A percentile compares a stretch with the other conserved stretches of the same genome.
Conservation (phyloP, 2,113 vertebrate species). For the Pongo abelii region DNA sequence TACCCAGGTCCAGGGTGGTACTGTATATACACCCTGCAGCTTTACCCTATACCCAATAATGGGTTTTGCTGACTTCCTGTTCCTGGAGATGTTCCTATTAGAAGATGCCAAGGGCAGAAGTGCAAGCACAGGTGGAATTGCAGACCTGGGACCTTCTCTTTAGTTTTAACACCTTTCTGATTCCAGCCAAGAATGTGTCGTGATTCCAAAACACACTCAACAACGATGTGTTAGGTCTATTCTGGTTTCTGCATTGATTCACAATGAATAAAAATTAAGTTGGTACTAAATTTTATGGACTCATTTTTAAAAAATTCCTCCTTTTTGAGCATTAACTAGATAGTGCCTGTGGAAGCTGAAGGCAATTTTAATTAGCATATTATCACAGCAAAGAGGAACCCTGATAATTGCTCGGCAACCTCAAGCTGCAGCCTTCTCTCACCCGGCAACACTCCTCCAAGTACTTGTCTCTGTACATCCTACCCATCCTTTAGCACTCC, state of each 20-base stretch:
- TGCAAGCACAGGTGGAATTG: background rate
- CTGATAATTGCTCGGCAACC: background rate
- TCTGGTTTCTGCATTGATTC: constrained; percentile 51
- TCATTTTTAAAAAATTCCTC: background rate
- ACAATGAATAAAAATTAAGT: constrained; percentile 63
- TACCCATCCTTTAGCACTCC: background rate
- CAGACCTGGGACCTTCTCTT: constrained; percentile 60
- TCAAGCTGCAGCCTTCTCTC: background rate
- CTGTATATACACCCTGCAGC: fast-evolving
- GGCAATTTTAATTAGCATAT: constrained; percentile 26
- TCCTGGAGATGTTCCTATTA: background rate
- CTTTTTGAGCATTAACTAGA: constrained; percentile 45
- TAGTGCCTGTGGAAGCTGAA: background rate
- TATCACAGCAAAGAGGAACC: background rate
- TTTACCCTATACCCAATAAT: background rate
- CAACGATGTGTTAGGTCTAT: constrained; percentile 59
- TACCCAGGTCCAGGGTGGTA: background rate
- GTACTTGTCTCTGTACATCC: background rate
- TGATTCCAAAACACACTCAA: constrained; percentile 54
- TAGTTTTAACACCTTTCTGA: constrained; percentile 61
- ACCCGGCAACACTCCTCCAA: background rate
- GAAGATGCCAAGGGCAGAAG: constrained; percentile 19
- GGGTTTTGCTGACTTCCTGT: background rate
- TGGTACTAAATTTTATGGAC: constrained; percentile 60
- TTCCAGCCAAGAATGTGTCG: constrained; percentile 69